A percentile compares a stretch with the other conserved stretches of the same genome.
Conservation (phyloP, 2,888 invertebrate genomes). For the Brenthis daphne region DNA sequence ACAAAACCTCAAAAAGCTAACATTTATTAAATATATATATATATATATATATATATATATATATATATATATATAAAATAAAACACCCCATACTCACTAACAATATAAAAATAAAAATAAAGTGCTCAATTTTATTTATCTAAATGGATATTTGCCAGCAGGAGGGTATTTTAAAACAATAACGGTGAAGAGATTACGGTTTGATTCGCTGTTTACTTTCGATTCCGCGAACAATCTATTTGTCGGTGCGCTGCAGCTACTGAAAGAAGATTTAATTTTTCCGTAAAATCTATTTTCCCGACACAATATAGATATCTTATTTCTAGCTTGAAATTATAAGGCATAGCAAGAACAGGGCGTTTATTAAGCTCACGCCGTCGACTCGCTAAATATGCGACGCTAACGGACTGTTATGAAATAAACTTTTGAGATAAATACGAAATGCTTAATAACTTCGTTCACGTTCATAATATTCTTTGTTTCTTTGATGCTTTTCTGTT, state of each 20-base stretch:
- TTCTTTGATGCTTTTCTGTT: too few species aligned
- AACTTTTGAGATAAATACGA: slow-evolving; percentile 29
- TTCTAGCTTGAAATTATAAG: slow-evolving; percentile 53
- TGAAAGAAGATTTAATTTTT: slow-evolving; percentile 55
- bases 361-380: slow-evolving; percentile 56
- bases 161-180: slow-evolving; percentile 38
- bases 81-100: too few species aligned
- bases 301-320: slow-evolving; percentile 55
- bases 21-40: too few species aligned
- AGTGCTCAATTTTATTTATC: slow-evolving; percentile 34
- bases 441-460: slow-evolving; percentile 5
- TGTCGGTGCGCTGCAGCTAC: slow-evolving; percentile 34
- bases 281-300: slow-evolving; percentile 38
- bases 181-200: slow-evolving; percentile 38
- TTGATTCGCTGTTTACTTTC: slow-evolving; percentile 44
- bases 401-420: slow-evolving; percentile 2
- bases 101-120: slow-evolving; percentile 51
- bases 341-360: slow-evolving; percentile 64
- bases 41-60: too few species aligned
- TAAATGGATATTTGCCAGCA: slow-evolving; percentile 36
- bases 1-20: too few species aligned
- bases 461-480: background rate
- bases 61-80: too few species aligned
- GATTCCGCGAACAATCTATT: slow-evolving; percentile 42
- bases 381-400: background rate